Percentiles rank a stretch among this genome's conserved stretches.
Evolutionary conservation across 1,140 invertebrate genomes (phyloP).

Genomic region (Diachasmimorpha longicaudata): DNA sequence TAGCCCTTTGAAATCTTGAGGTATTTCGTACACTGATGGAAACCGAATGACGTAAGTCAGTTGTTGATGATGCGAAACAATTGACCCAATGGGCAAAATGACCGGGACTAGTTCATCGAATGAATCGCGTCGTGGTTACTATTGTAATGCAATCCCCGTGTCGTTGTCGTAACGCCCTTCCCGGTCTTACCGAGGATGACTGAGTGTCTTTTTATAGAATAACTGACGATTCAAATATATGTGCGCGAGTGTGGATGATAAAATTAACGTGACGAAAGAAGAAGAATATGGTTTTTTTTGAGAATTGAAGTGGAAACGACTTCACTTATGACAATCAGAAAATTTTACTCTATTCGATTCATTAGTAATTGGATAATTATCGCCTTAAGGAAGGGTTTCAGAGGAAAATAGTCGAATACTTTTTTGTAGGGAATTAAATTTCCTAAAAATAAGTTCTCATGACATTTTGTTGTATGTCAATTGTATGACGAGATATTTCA

Average conservation of each 20-base stretch:
- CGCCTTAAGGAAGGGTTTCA: too few species aligned
- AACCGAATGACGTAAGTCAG: not conserved
- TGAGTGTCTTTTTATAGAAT: conserved; percentile 51
- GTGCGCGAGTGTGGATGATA: not conserved
- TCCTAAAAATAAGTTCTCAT: too few species aligned
- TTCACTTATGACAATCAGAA: too few species aligned
- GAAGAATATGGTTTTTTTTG: too few species aligned
- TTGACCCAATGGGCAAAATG: conserved; percentile 8
- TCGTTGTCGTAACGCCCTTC: conserved; percentile 13
- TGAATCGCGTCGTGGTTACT: conserved; percentile 6
- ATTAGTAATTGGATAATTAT: too few species aligned
- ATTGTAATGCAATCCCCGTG: conserved; percentile 12
- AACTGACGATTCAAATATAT: not conserved
- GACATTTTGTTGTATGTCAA: too few species aligned
- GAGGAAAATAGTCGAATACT: too few species aligned
- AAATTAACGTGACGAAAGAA: not conserved
- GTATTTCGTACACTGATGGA: not conserved
- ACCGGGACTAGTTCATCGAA: not conserved
- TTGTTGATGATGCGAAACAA: conserved; percentile 7
- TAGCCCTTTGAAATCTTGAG: not conserved
- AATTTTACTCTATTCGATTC: too few species aligned
- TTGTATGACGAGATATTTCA: too few species aligned
- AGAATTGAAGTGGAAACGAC: too few species aligned
- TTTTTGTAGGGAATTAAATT: too few species aligned
- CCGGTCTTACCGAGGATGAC: conserved; percentile 34